Percentiles rank a stretch among this genome's conserved stretches.
Evolutionary conservation across 1,140 invertebrate species (phyloP).

Genomic region (Aleiodes sp.): DNA sequence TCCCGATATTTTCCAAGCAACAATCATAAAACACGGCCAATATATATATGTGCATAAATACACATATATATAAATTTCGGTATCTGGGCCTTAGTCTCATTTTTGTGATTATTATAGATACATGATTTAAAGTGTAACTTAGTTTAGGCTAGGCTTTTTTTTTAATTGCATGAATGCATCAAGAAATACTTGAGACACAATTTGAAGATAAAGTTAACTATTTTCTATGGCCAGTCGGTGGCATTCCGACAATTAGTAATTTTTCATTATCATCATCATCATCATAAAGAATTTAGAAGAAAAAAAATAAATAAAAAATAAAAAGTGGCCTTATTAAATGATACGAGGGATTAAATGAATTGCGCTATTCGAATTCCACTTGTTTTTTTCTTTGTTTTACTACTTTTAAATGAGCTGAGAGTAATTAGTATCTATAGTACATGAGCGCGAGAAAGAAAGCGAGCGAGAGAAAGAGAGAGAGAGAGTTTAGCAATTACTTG

Average conservation of each 20-base stretch:
- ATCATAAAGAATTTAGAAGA: slow-evolving; percentile 23
- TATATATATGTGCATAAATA: too few relatives aligned
- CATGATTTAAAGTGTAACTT: slow-evolving; percentile 43
- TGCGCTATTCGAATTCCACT: neutral
- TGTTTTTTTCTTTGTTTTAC: slow-evolving; percentile 8
- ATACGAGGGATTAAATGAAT: neutral
- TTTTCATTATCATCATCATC: slow-evolving; percentile 6
- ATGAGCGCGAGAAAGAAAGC: slow-evolving; percentile 1
- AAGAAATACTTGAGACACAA: neutral
- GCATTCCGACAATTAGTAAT: slow-evolving; percentile 15
- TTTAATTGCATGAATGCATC: slow-evolving; percentile 45
- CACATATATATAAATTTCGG: slow-evolving; percentile 28
- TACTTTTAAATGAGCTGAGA: slow-evolving; percentile 9
- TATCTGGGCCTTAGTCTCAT: slow-evolving; percentile 60
- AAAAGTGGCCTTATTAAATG: slow-evolving; percentile 31
- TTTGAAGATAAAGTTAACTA: neutral
- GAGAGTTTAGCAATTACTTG: slow-evolving; percentile 42
- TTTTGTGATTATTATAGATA: slow-evolving; percentile 64
- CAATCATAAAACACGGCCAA: slow-evolving; percentile 40
- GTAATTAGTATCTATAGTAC: too few relatives aligned
- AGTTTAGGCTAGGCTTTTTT: slow-evolving; percentile 44
- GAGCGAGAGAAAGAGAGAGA: slow-evolving; percentile 23
- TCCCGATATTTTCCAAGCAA: too few relatives aligned
- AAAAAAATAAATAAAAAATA: slow-evolving; percentile 1
- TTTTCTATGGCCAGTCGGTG: slow-evolving; percentile 22